Conservation (phyloP, 2,113 vertebrate genomes). For the Syngnathus floridae region DNA sequence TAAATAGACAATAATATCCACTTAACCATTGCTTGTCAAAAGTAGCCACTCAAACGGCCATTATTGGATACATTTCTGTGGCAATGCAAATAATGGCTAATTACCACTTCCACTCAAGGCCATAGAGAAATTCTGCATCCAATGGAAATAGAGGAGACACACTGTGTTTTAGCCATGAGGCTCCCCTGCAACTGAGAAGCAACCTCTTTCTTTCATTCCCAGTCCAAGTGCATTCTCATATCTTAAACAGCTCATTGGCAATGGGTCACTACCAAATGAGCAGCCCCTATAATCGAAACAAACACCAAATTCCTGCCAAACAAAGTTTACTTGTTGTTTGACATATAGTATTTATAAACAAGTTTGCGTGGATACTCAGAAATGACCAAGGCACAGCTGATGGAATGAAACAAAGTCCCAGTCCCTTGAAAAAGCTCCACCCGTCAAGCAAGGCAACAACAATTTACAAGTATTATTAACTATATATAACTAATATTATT, state of each 20-base stretch:
- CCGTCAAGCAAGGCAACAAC: constrained; percentile 47
- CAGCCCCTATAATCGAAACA: constrained; percentile 54
- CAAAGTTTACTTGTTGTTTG: constrained; percentile 71
- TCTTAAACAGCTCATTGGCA: constrained; percentile 58
- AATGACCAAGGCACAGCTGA: constrained; percentile 77
- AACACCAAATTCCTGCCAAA: constrained; percentile 41
- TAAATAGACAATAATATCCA: constrained; percentile 21
- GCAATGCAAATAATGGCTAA: constrained; percentile 53
- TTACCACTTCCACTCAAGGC: constrained; percentile 45
- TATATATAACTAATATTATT: too few relatives aligned
- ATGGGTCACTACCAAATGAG: constrained; percentile 48
- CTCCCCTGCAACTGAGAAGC: constrained; percentile 33
- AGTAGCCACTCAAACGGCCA: constrained; percentile 37
- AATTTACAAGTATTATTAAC: constrained; percentile 33
- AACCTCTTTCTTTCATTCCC: constrained; percentile 26
- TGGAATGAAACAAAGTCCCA: constrained; percentile 53
- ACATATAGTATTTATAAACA: constrained; percentile 70
- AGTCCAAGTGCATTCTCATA: constrained; percentile 38
- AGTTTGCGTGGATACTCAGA: constrained; percentile 65
- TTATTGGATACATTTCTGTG: constrained; percentile 50
- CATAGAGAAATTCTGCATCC: constrained; percentile 26
- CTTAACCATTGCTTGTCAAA: constrained; percentile 46
- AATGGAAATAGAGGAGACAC: constrained; percentile 18
- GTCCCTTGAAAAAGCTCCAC: constrained; percentile 37
- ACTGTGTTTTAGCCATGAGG: constrained; percentile 18